Conservation (phyloP, 2,113 vertebrate genomes). For the Clarias magur region DNA sequence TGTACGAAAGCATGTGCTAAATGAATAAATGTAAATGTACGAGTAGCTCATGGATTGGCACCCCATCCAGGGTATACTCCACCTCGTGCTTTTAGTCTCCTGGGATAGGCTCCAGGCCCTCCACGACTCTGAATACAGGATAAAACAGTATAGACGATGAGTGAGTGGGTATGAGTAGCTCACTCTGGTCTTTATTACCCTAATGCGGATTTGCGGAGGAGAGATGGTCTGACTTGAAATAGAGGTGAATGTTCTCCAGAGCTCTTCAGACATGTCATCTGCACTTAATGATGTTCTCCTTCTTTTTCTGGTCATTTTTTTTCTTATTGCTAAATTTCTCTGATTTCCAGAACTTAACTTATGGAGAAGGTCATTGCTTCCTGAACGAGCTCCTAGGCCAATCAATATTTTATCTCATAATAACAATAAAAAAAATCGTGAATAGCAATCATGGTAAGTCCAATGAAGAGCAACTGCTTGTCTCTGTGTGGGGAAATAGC, state of each 20-base stretch:
- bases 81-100: too few relatives aligned
- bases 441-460: slow-evolving; percentile 47
- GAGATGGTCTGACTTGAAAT: neutral
- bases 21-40: neutral
- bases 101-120: too few relatives aligned
- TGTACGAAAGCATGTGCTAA: neutral
- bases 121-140: too few relatives aligned
- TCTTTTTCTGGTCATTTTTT: neutral
- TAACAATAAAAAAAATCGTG: slow-evolving; percentile 43
- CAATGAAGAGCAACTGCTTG: slow-evolving; percentile 42
- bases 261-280: neutral
- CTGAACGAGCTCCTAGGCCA: neutral
- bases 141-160: too few relatives aligned
- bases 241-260: neutral
- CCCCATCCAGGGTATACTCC: too few relatives aligned
- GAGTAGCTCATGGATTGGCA: too few relatives aligned
- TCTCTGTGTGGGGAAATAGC: slow-evolving; percentile 32
- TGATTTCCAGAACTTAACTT: slow-evolving; percentile 16
- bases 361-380: slow-evolving; percentile 18
- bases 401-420: slow-evolving; percentile 27
- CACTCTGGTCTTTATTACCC: neutral
- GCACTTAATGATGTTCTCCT: neutral
- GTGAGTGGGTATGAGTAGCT: too few relatives aligned
- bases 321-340: slow-evolving; percentile 6
- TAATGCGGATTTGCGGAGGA: neutral